These are phyloP conservation scores for Uropetala carovei DNA, from an alignment of 2,888 invertebrate genomes.

Conservation along the genomic window DNA sequence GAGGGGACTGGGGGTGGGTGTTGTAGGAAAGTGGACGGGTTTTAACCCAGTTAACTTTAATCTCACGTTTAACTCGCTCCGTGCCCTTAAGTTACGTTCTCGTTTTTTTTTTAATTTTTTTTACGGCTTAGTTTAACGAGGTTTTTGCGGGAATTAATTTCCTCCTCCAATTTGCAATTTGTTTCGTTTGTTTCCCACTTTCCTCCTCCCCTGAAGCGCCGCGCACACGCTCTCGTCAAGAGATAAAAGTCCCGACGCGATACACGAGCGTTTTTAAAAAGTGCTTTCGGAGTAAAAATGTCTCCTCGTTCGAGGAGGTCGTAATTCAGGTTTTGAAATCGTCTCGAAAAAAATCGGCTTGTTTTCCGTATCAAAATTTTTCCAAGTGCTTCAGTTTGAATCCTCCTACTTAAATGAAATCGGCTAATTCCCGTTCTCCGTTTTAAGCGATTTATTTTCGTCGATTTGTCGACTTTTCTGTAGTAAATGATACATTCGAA, in stretches of 20 bases:
- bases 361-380: neutral
- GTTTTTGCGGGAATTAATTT: constrained; percentile 57
- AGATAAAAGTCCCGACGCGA: neutral
- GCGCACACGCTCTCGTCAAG: neutral
- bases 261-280: neutral
- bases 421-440: neutral
- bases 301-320: neutral
- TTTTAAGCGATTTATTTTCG: neutral
- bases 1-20: neutral
- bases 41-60: constrained; percentile 60
- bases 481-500: too few species aligned
- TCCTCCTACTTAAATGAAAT: neutral
- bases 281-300: neutral
- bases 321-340: neutral
- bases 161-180: constrained; percentile 49
- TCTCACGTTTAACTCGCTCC: constrained; percentile 57
- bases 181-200: constrained; percentile 22
- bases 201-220: neutral
- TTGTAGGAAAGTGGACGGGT: constrained; percentile 26
- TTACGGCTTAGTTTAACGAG: constrained; percentile 48
- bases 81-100: constrained; percentile 41
- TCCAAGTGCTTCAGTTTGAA: too few species aligned
- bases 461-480: too few species aligned
- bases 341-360: neutral
- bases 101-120: constrained; percentile 15